Percentiles rank a stretch among this genome's conserved stretches.
phyloP scores from a whole-genome alignment of 1,140 invertebrate genomes.

The Homarus americanus region DNA sequence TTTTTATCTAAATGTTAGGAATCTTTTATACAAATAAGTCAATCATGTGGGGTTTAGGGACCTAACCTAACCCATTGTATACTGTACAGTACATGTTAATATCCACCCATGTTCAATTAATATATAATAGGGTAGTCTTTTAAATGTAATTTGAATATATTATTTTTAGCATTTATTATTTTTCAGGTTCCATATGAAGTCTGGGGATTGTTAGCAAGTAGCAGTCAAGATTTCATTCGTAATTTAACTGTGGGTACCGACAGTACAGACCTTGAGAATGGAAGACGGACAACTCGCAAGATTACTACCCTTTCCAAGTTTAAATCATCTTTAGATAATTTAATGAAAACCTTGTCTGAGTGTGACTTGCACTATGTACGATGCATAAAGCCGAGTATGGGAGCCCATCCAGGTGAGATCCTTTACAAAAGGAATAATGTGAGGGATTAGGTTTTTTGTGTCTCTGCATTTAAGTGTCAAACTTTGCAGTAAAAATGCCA shows the following conservation, averaged over 20 bases:
- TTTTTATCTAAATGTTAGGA: too few relatives aligned
- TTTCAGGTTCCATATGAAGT: conserved; percentile 57
- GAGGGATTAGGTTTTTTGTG: too few relatives aligned
- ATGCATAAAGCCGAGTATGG: conserved; percentile 70
- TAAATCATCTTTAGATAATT: conserved; percentile 68
- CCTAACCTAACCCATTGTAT: too few relatives aligned
- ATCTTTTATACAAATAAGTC: too few relatives aligned
- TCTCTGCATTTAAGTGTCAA: too few relatives aligned
- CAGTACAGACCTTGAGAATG: conserved; percentile 12
- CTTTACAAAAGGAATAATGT: not conserved
- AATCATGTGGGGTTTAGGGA: too few relatives aligned
- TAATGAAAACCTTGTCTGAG: conserved; percentile 64
- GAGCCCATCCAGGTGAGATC: conserved; percentile 48
- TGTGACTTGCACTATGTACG: conserved; percentile 74
- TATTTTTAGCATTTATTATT: not conserved
- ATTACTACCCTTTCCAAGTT: conserved; percentile 74
- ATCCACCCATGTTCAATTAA: too few relatives aligned
- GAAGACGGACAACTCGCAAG: conserved; percentile 60
- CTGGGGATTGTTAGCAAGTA: conserved; percentile 25
- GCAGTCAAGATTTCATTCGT: conserved; percentile 36
- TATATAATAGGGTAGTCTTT: too few relatives aligned
- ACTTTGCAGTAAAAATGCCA: too few relatives aligned
- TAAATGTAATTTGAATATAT: too few relatives aligned
- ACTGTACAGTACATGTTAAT: too few relatives aligned
- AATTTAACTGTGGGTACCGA: not conserved